These are phyloP conservation scores for Chelon labrosus DNA, from an alignment of 2,797 vertebrate genomes.

Conservation along the genomic window DNA sequence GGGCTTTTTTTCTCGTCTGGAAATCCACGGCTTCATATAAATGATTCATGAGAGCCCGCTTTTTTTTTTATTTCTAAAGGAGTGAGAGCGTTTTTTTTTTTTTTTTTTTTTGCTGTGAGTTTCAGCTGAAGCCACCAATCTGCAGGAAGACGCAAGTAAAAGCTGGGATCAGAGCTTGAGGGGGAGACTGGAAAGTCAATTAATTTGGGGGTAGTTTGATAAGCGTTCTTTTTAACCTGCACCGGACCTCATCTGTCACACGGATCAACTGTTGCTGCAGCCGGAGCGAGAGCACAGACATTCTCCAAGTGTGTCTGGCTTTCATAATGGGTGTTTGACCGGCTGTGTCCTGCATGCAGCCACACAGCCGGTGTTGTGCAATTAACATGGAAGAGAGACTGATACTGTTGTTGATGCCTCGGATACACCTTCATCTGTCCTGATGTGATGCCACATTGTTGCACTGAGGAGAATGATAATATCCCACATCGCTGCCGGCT, in stretches of 20 bases:
- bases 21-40: conserved; percentile 73
- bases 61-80: conserved; percentile 71
- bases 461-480: conserved; percentile 76
- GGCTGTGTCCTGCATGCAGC: conserved; percentile 57
- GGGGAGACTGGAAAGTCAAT: conserved; percentile 55
- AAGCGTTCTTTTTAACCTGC: conserved; percentile 52
- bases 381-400: conserved; percentile 81
- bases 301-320: conserved; percentile 59
- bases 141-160: conserved; percentile 39
- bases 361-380: conserved; percentile 57
- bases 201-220: conserved; percentile 60
- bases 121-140: conserved; percentile 61
- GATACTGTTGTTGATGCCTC: conserved; percentile 72
- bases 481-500: conserved; percentile 67
- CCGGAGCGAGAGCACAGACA: conserved; percentile 61
- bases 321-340: conserved; percentile 71
- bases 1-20: conserved; percentile 64
- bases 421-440: conserved; percentile 79
- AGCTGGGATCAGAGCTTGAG: conserved; percentile 39
- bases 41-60: conserved; percentile 78
- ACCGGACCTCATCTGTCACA: conserved; percentile 68
- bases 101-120: conserved; percentile 74
- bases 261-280: conserved; percentile 87
- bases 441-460: conserved; percentile 79
- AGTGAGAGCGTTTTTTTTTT: conserved; percentile 70